phyloP scores from a whole-genome alignment of 2,888 invertebrate genomes.

The Anoncus sp. region DNA sequence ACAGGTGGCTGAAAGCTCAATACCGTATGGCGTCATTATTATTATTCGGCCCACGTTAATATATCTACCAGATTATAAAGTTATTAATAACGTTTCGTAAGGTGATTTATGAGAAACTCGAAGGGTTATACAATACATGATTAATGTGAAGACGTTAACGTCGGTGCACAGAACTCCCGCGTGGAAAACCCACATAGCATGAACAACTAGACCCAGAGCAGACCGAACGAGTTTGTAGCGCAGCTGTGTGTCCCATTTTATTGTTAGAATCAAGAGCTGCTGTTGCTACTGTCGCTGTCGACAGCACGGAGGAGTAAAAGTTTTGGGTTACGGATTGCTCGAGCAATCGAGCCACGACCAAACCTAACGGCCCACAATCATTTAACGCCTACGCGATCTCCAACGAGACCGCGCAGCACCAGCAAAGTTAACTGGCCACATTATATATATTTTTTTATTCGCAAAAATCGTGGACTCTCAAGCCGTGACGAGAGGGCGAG shows the following conservation, averaged over 20 bases:
- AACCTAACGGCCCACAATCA: not conserved
- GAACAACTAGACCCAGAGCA: not conserved
- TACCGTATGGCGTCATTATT: not conserved
- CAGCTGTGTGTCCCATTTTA: conserved; percentile 37
- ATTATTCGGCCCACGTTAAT: conserved; percentile 11
- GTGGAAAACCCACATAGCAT: not conserved
- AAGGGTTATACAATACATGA: conserved; percentile 28
- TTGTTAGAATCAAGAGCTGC: conserved; percentile 19
- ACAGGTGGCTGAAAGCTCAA: not conserved
- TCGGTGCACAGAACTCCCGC: conserved; percentile 1
- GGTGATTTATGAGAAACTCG: conserved; percentile 30
- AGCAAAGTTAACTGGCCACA: too few species aligned
- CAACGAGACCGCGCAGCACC: conserved; percentile 1
- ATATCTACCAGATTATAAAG: conserved; percentile 30
- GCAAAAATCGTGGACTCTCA: too few species aligned
- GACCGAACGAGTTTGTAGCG: conserved; percentile 19
- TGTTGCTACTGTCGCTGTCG: not conserved
- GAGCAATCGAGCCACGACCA: conserved; percentile 25
- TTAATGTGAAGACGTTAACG: conserved; percentile 17
- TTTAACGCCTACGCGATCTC: conserved; percentile 34
- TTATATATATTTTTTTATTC: too few species aligned
- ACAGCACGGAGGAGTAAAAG: conserved; percentile 26
- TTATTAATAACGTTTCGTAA: conserved; percentile 38
- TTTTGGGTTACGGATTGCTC: conserved; percentile 14
- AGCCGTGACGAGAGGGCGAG: too few species aligned